Conservation (phyloP, 2,888 invertebrate species). For the Metallyticus violacea region DNA sequence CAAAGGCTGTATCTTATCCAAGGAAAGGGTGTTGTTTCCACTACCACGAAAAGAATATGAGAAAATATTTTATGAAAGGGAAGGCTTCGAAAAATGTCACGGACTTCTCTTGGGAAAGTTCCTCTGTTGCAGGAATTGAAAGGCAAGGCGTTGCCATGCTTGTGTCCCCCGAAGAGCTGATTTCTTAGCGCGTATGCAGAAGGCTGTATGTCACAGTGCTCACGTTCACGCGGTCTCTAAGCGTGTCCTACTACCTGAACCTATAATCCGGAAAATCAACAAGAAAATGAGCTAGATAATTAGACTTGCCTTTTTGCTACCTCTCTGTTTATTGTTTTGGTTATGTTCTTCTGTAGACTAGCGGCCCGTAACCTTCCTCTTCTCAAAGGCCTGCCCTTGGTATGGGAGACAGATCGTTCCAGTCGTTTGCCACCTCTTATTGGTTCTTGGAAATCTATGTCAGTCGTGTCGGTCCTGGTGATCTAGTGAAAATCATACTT, state of each 20-base stretch:
- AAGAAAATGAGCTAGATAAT: constrained; percentile 6
- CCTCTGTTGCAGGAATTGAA: too few relatives aligned
- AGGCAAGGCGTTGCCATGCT: neutral
- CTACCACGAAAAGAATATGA: neutral
- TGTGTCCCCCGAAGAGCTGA: too few relatives aligned
- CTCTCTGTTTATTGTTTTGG: constrained; percentile 1
- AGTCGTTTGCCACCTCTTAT: neutral
- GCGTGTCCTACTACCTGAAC: neutral
- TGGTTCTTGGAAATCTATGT: neutral
- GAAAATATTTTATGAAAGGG: neutral
- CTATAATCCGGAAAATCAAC: constrained; percentile 6
- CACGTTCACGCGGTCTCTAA: neutral
- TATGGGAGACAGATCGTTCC: neutral
- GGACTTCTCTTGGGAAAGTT: neutral
- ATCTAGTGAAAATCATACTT: too few relatives aligned
- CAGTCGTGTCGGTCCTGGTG: neutral
- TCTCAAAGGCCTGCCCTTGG: neutral
- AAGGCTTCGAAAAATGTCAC: neutral
- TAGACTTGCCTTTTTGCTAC: neutral
- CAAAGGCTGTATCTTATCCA: neutral
- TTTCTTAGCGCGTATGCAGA: neutral
- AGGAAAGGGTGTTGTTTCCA: neutral
- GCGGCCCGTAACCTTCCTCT: neutral
- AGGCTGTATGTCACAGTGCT: neutral
- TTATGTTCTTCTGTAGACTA: neutral